These are phyloP conservation scores for Corynorhinus townsendii DNA, from an alignment of 2,113 vertebrate species.

Conservation along the genomic window DNA sequence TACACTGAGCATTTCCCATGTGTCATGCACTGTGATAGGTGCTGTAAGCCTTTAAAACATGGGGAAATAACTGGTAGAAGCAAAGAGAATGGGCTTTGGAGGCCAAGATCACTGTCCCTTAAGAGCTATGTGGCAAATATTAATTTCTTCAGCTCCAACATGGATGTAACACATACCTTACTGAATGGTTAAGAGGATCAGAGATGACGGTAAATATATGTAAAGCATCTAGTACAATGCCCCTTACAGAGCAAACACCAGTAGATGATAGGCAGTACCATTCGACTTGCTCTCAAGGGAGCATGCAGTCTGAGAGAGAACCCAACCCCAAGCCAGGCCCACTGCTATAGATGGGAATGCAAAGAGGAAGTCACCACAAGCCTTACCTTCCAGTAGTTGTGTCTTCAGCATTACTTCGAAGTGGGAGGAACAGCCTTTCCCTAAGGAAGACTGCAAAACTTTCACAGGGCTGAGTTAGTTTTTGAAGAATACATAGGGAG, in stretches of 20 bases:
- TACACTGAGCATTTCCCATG: background rate
- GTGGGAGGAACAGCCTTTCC: background rate
- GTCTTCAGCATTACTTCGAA: background rate
- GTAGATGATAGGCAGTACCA: background rate
- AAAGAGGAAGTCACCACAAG: background rate
- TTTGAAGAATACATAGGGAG: background rate
- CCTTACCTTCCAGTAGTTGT: background rate
- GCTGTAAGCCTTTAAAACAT: background rate
- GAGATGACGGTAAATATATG: background rate
- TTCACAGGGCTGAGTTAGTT: background rate
- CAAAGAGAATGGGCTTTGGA: slow-evolving; percentile 5
- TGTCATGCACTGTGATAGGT: background rate
- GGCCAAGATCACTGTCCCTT: background rate
- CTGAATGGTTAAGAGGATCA: background rate
- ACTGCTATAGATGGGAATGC: background rate
- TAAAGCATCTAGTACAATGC: background rate
- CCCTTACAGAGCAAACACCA: background rate
- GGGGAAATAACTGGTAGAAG: background rate
- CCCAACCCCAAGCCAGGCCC: no score
- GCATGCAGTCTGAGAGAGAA: background rate
- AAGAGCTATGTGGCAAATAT: background rate
- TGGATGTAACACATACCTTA: background rate
- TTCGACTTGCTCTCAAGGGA: background rate
- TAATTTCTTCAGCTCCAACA: background rate
- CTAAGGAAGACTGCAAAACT: background rate